phyloP scores from a whole-genome alignment of 2,797 vertebrate genomes.

The Hybognathus amarus region DNA sequence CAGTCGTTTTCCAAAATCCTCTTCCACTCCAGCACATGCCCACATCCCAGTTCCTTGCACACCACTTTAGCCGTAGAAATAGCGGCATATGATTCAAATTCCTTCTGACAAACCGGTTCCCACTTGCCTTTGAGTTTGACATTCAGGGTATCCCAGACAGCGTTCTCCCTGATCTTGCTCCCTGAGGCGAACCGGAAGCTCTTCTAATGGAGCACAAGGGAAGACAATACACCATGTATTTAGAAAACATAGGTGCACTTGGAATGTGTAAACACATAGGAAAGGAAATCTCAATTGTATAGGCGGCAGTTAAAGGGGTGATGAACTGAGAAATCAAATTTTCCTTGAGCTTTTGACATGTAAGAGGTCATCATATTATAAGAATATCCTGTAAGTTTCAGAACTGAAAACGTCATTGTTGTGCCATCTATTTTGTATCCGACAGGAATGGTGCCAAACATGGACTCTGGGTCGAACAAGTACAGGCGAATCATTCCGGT shows the following conservation, averaged over 20 bases:
- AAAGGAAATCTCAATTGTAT: neutral
- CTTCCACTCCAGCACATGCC: neutral
- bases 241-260: neutral
- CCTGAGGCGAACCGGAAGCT: slow-evolving; percentile 47
- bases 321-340: too few relatives aligned
- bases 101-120: slow-evolving; percentile 48
- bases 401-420: too few relatives aligned
- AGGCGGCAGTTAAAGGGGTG: neutral
- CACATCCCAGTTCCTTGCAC: slow-evolving; percentile 60
- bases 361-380: too few relatives aligned
- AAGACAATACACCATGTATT: slow-evolving; percentile 7
- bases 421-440: too few relatives aligned
- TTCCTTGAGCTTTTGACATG: too few relatives aligned
- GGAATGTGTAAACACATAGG: neutral
- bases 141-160: slow-evolving; percentile 51
- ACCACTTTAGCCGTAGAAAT: slow-evolving; percentile 27
- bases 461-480: too few relatives aligned
- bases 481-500: too few relatives aligned
- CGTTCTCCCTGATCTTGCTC: neutral
- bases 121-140: slow-evolving; percentile 40
- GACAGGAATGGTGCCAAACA: too few relatives aligned
- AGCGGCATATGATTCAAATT: neutral
- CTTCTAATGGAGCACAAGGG: slow-evolving; percentile 40
- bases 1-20: neutral
- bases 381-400: too few relatives aligned